Evolutionary conservation across 1,140 invertebrate genomes (phyloP), one percentile per base, ranked within the genome.

Genomic region (Elymnias hypermnestra): DNA sequence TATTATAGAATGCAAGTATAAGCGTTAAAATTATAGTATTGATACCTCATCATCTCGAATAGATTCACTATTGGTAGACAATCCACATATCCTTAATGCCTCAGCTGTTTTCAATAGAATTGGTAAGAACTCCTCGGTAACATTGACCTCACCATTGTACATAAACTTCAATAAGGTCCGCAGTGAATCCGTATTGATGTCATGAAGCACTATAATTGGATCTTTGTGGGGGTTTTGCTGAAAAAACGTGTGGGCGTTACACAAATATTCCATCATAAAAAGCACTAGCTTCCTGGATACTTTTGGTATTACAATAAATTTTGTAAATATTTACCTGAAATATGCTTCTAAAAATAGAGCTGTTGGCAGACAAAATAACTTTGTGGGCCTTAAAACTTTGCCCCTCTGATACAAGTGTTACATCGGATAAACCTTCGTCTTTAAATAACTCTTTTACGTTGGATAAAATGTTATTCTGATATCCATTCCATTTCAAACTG

Each of bases 351-450:
- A 93, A 93, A 61, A 92, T 91, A 3, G 90, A 89, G 75, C 91
- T 93, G 57, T 92, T 92, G 1, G 91, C 91, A 4, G 91, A 92
- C 2, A 93, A 73, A 57, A 93, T 91, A 28, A 93, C 89, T 86
- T 92, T 92, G 60, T 93, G 92, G 38, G 92, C 90, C 43, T 91
- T 89, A 46, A 92, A 86, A 74, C 89, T 89, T 35, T 89, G 86
- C 41, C 91, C 91, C 53, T 92, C 91, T 54, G 90, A 91, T 5
- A 91, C 89, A 23, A 93, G 74, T 37, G 92, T 93, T 13, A 92
- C 91, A 71, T 92, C 90, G n/a, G 90, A 89, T 55, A 91, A 78
- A n/a, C 88, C 89, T 68, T 91, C 89, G 63, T 91, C 90, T 65
- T 90, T 88, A 87, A 87, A 91, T 28, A 91, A 76, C 52, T 87